These are phyloP conservation scores for Setipinna tenuifilis DNA, from an alignment of 2,797 vertebrate species.

Conservation along the genomic window DNA sequence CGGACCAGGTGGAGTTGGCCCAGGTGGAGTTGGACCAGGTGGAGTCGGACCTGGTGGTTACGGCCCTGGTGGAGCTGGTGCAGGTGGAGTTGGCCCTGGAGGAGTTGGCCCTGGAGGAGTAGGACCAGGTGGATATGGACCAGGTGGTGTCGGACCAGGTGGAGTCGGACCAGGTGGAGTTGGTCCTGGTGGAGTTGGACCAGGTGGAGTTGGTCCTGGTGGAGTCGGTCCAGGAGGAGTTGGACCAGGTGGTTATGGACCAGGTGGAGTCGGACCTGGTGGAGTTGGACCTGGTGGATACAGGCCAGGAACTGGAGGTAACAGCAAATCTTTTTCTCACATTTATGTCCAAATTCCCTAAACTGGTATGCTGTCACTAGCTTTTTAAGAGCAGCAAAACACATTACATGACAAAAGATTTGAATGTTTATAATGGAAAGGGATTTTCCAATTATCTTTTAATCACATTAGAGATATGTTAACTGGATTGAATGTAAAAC, in stretches of 20 bases:
- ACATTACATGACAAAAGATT: background rate
- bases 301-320: slow-evolving; percentile 26
- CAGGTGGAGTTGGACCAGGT: slow-evolving; percentile 49
- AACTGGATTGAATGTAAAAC: background rate
- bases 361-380: background rate
- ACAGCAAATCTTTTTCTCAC: background rate
- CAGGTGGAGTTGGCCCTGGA: background rate
- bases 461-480: slow-evolving; percentile 21
- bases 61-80: slow-evolving; percentile 13
- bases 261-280: slow-evolving; percentile 52
- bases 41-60: slow-evolving; percentile 56
- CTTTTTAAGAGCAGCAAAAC: background rate
- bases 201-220: background rate
- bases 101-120: slow-evolving; percentile 38
- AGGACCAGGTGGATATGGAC: slow-evolving; percentile 47
- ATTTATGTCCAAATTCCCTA: too few species aligned
- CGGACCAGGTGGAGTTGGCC: slow-evolving; percentile 20
- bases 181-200: slow-evolving; percentile 50
- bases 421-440: background rate
- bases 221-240: slow-evolving; percentile 39
- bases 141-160: slow-evolving; percentile 51
- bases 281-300: slow-evolving; percentile 48
- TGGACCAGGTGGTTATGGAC: slow-evolving; percentile 46
- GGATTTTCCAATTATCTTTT: background rate
- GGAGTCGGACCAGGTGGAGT: slow-evolving; percentile 49